Conservation (phyloP, 2,888 invertebrate genomes). For the Tachina lurida region DNA sequence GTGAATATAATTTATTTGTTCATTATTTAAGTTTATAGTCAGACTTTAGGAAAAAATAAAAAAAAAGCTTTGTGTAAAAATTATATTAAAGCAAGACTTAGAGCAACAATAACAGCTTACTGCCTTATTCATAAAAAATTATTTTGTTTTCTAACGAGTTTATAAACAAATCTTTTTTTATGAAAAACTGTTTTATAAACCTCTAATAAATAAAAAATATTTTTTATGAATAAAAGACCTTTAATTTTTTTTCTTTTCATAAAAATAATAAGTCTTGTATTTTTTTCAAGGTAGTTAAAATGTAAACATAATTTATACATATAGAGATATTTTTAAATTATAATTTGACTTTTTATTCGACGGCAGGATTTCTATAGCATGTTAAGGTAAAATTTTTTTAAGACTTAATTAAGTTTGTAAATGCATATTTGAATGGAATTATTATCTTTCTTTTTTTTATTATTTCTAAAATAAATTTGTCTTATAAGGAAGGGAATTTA, state of each 20-base stretch:
- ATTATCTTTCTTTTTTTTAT: slow-evolving; percentile 11
- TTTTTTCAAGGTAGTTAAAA: slow-evolving; percentile 33
- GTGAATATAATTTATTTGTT: slow-evolving; percentile 26
- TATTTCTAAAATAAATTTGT: slow-evolving; percentile 3
- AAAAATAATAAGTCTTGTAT: slow-evolving; percentile 37
- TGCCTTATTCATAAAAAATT: too few species aligned
- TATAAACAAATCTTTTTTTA: too few species aligned
- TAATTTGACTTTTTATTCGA: slow-evolving; percentile 4
- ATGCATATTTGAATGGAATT: slow-evolving; percentile 56
- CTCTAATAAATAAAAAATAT: too few species aligned
- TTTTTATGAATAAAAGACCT: too few species aligned
- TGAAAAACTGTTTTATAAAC: too few species aligned
- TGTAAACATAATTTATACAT: not conserved
- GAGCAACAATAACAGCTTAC: slow-evolving; percentile 10
- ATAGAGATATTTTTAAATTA: not conserved
- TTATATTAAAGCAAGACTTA: slow-evolving; percentile 34
- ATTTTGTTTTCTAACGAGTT: too few species aligned
- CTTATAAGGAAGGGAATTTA: slow-evolving; percentile 1
- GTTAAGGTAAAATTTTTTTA: slow-evolving; percentile 8
- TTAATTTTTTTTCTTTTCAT: not conserved
- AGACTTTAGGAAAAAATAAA: slow-evolving; percentile 62
- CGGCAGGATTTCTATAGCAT: slow-evolving; percentile 50
- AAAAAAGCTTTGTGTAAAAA: slow-evolving; percentile 52
- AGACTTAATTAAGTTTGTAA: slow-evolving; percentile 21
- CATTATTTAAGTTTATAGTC: slow-evolving; percentile 52